Conservation (phyloP, 2,888 invertebrate genomes). For the Acanthococcus lagerstroemiae region DNA sequence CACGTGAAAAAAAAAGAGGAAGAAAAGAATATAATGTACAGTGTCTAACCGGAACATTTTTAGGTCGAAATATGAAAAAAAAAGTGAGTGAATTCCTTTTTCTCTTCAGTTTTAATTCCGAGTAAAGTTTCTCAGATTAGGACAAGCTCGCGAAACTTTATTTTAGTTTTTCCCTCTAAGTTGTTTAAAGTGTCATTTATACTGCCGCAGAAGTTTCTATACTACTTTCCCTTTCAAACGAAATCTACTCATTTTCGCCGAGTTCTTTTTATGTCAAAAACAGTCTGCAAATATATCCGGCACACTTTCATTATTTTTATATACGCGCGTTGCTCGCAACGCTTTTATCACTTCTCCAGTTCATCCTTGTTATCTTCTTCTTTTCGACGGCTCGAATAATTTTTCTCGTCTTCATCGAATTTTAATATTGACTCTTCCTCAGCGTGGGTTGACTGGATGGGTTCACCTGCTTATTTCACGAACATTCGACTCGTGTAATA, state of each 20-base stretch:
- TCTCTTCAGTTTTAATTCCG: neutral
- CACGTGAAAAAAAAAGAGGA: neutral
- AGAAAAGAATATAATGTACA: neutral
- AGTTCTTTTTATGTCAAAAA: conserved; percentile 1
- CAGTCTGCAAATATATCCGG: neutral
- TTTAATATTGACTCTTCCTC: no score
- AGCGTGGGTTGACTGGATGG: no score
- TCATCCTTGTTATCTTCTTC: neutral
- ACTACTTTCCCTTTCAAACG: neutral
- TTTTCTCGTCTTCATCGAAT: no score
- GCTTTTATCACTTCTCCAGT: neutral
- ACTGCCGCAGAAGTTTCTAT: neutral
- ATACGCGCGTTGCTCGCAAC: neutral
- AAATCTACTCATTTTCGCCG: neutral
- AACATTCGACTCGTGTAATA: no score
- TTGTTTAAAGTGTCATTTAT: conserved; percentile 2
- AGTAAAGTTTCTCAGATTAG: neutral
- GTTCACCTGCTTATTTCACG: no score
- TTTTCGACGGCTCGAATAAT: no score
- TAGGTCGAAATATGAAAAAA: neutral
- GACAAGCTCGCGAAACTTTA: neutral
- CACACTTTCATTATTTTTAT: neutral
- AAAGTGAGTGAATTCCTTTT: neutral
- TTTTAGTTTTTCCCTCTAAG: neutral
- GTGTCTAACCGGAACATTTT: neutral